phyloP scores from a whole-genome alignment of 92 coral and sea anemone genomes.

The Paramuricea clavata region DNA sequence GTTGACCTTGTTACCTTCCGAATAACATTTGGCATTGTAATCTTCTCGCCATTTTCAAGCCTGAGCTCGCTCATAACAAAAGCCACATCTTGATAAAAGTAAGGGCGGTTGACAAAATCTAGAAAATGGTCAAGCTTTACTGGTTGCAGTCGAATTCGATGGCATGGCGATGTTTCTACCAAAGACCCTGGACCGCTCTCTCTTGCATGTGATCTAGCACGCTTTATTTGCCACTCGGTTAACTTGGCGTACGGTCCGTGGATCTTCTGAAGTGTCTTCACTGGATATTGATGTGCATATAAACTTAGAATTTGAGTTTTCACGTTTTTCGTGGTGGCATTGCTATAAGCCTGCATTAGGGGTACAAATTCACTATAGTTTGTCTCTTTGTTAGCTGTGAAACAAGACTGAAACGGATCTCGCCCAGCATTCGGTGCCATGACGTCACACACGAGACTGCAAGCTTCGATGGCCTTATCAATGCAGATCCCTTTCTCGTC shows the following conservation, averaged over 20 bases:
- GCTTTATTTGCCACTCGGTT: slow-evolving; percentile 75
- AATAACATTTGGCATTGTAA: slow-evolving; percentile 54
- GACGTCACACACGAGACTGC: slow-evolving; percentile 72
- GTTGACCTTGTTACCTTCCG: slow-evolving; percentile 70
- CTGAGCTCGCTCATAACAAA: slow-evolving; percentile 60
- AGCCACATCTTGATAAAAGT: slow-evolving; percentile 84
- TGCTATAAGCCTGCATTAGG: slow-evolving; percentile 70
- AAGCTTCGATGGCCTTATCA: slow-evolving; percentile 76
- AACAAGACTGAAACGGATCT: slow-evolving; percentile 67
- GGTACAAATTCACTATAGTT: slow-evolving; percentile 54
- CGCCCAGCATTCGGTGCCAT: slow-evolving; percentile 76
- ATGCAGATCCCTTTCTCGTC: slow-evolving; percentile 72
- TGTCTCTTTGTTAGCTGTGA: slow-evolving; percentile 35
- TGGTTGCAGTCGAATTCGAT: slow-evolving; percentile 72
- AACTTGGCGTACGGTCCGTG: slow-evolving; percentile 73
- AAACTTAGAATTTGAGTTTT: slow-evolving; percentile 70
- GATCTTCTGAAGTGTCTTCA: slow-evolving; percentile 68
- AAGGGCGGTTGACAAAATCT: slow-evolving; percentile 76
- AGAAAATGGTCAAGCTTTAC: slow-evolving; percentile 75
- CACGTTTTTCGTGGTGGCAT: slow-evolving; percentile 63
- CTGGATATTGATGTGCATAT: slow-evolving; percentile 71
- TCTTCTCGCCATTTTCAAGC: slow-evolving; percentile 52
- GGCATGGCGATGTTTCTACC: slow-evolving; percentile 53
- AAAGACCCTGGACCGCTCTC: slow-evolving; percentile 65
- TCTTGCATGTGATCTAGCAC: slow-evolving; percentile 58